A percentile compares a stretch with the other conserved stretches of the same genome.
phyloP scores from a whole-genome alignment of 2,797 vertebrate species.

The Tiaroga cobitis region DNA sequence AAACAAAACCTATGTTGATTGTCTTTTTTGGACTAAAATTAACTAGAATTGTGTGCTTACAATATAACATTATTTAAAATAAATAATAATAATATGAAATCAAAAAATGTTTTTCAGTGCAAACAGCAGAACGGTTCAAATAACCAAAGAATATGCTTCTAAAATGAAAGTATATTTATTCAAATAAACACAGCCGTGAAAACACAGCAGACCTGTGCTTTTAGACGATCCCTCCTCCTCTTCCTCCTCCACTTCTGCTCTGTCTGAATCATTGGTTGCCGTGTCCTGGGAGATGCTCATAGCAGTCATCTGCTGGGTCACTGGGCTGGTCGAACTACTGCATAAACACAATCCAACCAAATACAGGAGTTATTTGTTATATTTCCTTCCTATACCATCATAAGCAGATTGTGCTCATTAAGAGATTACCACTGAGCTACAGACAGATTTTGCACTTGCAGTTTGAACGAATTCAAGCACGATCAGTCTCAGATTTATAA shows the following conservation, averaged over 20 bases:
- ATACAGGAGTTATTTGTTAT: not conserved
- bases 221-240: slow-evolving; percentile 78
- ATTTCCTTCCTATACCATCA: slow-evolving; percentile 3
- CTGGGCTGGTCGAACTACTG: slow-evolving; percentile 80
- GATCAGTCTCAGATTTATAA: slow-evolving; percentile 4
- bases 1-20: not conserved
- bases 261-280: slow-evolving; percentile 77
- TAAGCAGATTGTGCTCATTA: not conserved
- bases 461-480: not conserved
- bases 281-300: slow-evolving; percentile 92
- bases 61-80: not conserved
- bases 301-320: slow-evolving; percentile 91
- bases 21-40: not conserved
- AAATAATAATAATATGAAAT: not conserved
- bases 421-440: slow-evolving; percentile 13
- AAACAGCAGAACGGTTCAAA: not conserved
- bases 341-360: slow-evolving; percentile 19
- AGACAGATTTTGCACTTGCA: not conserved
- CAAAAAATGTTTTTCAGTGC: not conserved
- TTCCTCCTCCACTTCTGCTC: slow-evolving; percentile 79
- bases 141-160: not conserved
- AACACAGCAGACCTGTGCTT: slow-evolving; percentile 71
- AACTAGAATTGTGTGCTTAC: not conserved
- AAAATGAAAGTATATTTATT: not conserved
- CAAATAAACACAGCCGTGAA: not conserved